Conservation (phyloP, 2,888 invertebrate genomes). For the Callyntrura sp. region DNA sequence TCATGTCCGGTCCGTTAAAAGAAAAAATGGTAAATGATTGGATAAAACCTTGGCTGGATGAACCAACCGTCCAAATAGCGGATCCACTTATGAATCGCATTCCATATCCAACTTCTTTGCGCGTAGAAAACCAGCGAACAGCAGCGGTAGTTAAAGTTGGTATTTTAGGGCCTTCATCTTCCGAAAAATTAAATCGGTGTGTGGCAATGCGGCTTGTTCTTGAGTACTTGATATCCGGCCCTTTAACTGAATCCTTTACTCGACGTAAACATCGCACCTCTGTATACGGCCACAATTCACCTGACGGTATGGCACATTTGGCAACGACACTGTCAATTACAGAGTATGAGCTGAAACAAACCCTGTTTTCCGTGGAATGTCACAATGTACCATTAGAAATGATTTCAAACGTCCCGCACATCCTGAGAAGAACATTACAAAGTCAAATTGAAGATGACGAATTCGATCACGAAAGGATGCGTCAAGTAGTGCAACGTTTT, state of each 20-base stretch:
- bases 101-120: slow-evolving; percentile 36
- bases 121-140: slow-evolving; percentile 6
- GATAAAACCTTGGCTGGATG: slow-evolving; percentile 66
- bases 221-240: slow-evolving; percentile 57
- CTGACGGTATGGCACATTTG: background rate
- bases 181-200: slow-evolving; percentile 52
- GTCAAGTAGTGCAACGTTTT: slow-evolving; percentile 42
- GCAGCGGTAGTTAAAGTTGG: slow-evolving; percentile 69
- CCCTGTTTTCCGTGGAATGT: slow-evolving; percentile 61
- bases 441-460: background rate
- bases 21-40: slow-evolving; percentile 7
- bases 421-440: slow-evolving; percentile 47
- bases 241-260: slow-evolving; percentile 19
- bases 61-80: slow-evolving; percentile 13
- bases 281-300: background rate
- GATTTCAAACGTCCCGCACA: slow-evolving; percentile 37
- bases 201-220: slow-evolving; percentile 68
- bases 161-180: slow-evolving; percentile 62
- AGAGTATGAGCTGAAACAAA: slow-evolving; percentile 61
- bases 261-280: background rate
- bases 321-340: slow-evolving; percentile 32
- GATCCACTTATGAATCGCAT: slow-evolving; percentile 36
- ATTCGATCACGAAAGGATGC: slow-evolving; percentile 59
- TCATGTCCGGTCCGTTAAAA: slow-evolving; percentile 23
- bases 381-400: slow-evolving; percentile 57